Percentiles rank a stretch among this genome's conserved stretches.
Evolutionary conservation across 2,113 vertebrate species (phyloP).

Genomic region (Eudorcas thomsonii): DNA sequence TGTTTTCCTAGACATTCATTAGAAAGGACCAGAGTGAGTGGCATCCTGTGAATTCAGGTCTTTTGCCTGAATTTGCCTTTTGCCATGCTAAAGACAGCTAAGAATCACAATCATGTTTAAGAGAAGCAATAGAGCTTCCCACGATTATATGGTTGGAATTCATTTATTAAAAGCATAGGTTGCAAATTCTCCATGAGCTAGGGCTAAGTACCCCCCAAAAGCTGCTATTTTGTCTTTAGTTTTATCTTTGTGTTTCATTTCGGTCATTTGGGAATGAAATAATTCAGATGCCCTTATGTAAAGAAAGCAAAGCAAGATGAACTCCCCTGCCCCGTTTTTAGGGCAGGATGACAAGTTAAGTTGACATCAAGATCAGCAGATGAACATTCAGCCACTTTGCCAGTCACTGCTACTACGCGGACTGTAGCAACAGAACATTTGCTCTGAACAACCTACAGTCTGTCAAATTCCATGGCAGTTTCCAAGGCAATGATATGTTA

Average conservation of each 20-base stretch:
- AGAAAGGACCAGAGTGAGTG: constrained; percentile 13
- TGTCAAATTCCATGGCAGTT: constrained; percentile 60
- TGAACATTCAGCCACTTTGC: constrained; percentile 51
- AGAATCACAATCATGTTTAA: background rate
- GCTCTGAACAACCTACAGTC: constrained; percentile 56
- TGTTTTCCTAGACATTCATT: constrained; percentile 45
- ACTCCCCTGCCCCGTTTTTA: background rate
- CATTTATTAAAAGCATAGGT: background rate
- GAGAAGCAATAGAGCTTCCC: background rate
- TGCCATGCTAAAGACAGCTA: background rate
- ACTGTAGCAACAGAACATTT: constrained; percentile 57
- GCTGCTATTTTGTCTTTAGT: background rate
- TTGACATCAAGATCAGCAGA: constrained; percentile 51
- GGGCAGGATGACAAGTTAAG: constrained; percentile 46
- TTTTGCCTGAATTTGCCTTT: background rate
- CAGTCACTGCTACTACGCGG: constrained; percentile 4
- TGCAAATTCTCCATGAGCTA: background rate
- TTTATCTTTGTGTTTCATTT: constrained; percentile 1
- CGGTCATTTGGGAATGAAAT: background rate
- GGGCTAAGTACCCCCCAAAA: background rate
- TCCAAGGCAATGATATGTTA: constrained; percentile 57
- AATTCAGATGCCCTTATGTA: constrained; percentile 37
- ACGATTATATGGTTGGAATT: background rate
- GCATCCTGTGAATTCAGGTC: background rate
- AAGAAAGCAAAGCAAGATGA: constrained; percentile 35